Base-by-base conservation (phyloP, 2,797 vertebrate genomes). In the Argentina silus region DNA sequence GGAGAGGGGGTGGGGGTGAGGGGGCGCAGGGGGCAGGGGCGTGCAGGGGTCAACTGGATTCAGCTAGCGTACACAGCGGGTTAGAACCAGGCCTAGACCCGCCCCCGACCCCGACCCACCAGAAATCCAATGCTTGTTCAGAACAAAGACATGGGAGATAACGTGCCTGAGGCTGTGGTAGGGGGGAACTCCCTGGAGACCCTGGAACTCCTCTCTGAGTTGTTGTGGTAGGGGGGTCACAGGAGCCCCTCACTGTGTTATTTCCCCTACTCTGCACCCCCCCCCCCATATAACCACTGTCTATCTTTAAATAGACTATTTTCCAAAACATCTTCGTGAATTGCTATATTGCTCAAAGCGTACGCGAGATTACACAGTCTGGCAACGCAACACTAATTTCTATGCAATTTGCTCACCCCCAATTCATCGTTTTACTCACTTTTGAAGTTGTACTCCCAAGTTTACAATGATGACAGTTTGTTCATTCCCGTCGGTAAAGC, bases 61-160 rank as follows among this genome's bases (percentile, higher is more conserved):
- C 63, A 80, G 78, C 80, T 71, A 80, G 76, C 80, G 71, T 15
- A 70, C 75, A 73, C 61, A 72, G n/a, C 60, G 75, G 72, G 69
- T 74, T 60, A 75, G 73, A 81, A 73, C 60, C 66, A 72, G 66
- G 63, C 56, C 56, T 10, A 12, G n/a, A 45, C 12, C 43, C 14
- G 11, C 19, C 10, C 19, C 17, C 6, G n/a, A 47, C 45, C 10
- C 45, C n/a, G n/a, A 27, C 21, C 12, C 23, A 60, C 19, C 63
- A 72, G 71, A 76, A 77, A 69, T 71, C 44, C 55, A 63, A 19
- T 72, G 78, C 56, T 86, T 79, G 78, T 79, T 79, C 72, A 56
- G 77, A 75, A 69, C 66, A 61, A 80, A 59, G 21, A 55, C 27
- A 36, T 36, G 27, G 4, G 27, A 55, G 53, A 55, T 55, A 14